Evolutionary conservation across 30 jellyfish, hydroid and myxozoan genomes (phyloP).

Genomic region (Aurelia sp.): DNA sequence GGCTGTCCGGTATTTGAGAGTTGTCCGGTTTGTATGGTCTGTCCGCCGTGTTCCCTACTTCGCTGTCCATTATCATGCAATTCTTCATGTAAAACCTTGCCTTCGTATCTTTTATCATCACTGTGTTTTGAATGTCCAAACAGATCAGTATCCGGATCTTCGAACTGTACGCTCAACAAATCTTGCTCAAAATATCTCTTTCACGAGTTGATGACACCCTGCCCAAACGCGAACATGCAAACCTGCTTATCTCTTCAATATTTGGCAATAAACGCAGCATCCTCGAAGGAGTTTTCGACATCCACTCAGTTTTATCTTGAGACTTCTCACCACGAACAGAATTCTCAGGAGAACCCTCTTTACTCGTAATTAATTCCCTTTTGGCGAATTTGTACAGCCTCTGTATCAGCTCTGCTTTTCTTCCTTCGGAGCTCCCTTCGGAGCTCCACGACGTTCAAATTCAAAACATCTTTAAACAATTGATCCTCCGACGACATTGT

Average conservation of each 20-base stretch:
- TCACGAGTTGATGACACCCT: conserved; percentile 1
- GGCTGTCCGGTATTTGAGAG: too few relatives aligned
- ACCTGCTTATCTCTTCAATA: too few relatives aligned
- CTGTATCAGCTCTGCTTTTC: too few relatives aligned
- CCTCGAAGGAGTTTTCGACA: too few relatives aligned
- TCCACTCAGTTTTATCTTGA: conserved; percentile 4
- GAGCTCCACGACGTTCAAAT: too few relatives aligned
- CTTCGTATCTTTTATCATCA: not conserved
- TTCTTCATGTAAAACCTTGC: not conserved
- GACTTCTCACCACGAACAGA: conserved; percentile 9
- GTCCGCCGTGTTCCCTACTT: too few relatives aligned
- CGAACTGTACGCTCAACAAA: conserved; percentile 4
- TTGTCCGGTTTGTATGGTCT: too few relatives aligned
- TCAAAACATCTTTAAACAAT: too few relatives aligned
- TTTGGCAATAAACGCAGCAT: not conserved
- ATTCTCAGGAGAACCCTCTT: conserved; percentile 7
- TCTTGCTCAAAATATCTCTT: conserved; percentile 1
- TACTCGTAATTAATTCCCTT: too few relatives aligned
- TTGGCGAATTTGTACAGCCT: conserved; percentile 4
- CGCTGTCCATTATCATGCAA: too few relatives aligned
- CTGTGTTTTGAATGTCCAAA: not conserved
- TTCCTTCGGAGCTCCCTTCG: too few relatives aligned
- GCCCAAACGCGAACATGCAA: not conserved
- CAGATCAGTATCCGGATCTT: conserved; percentile 16
- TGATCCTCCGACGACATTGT: too few relatives aligned